Base-by-base conservation (phyloP, 2,797 vertebrate genomes). In the Ptychadena robeensis region DNA sequence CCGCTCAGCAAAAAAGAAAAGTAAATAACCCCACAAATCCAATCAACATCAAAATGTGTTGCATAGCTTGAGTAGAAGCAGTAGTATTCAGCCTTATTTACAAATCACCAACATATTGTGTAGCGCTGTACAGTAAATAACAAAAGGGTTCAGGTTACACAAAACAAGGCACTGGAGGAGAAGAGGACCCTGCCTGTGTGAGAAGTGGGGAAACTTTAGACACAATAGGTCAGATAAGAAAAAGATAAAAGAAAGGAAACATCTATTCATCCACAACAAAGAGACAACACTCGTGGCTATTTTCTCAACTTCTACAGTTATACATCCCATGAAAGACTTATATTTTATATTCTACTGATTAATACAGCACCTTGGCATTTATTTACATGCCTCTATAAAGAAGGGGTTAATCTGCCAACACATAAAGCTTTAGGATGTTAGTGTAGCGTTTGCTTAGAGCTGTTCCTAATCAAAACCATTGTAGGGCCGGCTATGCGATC, bases 391-490 rank as follows among this genome's bases (percentile, higher is more conserved):
- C 65, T 85, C 48, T 71, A 70, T 32, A 66, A 76, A 48, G 44
- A 69, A 80, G 53, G 82, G 27, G 38, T 77, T 64, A 44, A 85
- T 82, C 81, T 85, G 61, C 72, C 57, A 85, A 77, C 48, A 63
- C 25, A 22, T 48, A 34, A 14, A 25, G 85, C 71, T 77, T 63
- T 73, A 77, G 67, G n/a, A 73, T 40, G 30, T 28, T 40, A 75
- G 57, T 48, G 22, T 69, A 74, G 81, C 30, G 31, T 30, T 31
- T 68, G 65, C 82, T 72, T 27, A 48, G 53, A 81, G 70, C 83
- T 78, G 72, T 77, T 76, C 68, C 48, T 74, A 82, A 74, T 48
- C 76, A 77, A 81, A 86, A 86, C 73, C 65, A 69, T 82, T 85
- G 83, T 77, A 77, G 64, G 66, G 81, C 79, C 69, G 76, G 76